Base-by-base conservation (phyloP, 2,797 vertebrate genomes). In the Lemur catta region DNA sequence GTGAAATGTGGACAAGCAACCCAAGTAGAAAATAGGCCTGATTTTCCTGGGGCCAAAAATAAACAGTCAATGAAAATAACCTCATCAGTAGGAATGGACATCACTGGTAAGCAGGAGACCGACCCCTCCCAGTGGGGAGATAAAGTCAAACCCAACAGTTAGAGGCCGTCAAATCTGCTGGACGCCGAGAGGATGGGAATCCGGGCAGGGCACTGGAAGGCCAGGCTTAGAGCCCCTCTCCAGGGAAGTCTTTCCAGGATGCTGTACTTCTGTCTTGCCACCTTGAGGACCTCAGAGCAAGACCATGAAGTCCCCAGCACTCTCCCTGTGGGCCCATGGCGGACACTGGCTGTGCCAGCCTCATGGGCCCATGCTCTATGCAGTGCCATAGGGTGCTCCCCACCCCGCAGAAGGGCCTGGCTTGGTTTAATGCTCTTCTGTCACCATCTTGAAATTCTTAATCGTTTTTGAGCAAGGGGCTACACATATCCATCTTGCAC, bases 1-100 rank as follows among this genome's bases (percentile, higher is more conserved):
- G 80, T 84, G 69, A 63, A 85, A 75, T 84, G 22, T 4, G 69
- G 57, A 43, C 43, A 11, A 15, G 55, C 18, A 24, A 38, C 14
- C 17, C n/a, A 17, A 41, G 43, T 43, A 87, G 80, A 57, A 89
- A 86, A 76, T 14, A 48, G 48, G 15, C 38, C 63, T 94, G 57
- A 69, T 38, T 92, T 88, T 85, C 33, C 18, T 61, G 63, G 52
- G 17, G 26, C 28, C 46, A 4, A 57, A 33, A 57, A 35, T 22
- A 69, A 72, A 75, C 20, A 35, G 61, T 14, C 20, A 33, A 1
- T n/a, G 18, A 80, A 63, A 69, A 69, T 38, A 57, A 41, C 11
- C 33, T 52, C 26, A 38, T 13, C 15, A 67, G 18, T 17, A 55
- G 43, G 28, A 38, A 30, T 24, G 48, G 72, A 50, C 17, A 4